Conservation (phyloP, 2,113 vertebrate species). For the Oreochromis aureus region DNA sequence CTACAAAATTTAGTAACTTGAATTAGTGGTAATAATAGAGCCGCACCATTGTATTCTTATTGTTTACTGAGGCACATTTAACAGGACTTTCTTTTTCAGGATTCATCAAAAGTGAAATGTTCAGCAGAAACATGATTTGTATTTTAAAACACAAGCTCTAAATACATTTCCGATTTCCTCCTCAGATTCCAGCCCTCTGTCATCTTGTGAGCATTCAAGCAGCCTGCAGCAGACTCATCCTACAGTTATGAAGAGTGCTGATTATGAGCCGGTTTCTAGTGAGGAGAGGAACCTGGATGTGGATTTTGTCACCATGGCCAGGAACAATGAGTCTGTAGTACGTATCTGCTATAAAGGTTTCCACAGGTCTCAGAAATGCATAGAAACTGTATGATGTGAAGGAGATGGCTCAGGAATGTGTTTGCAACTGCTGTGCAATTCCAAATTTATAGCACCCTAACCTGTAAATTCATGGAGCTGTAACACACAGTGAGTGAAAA, state of each 20-base stretch:
- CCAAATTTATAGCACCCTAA: neutral
- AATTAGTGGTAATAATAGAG: neutral
- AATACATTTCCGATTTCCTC: neutral
- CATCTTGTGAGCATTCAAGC: conserved; percentile 8
- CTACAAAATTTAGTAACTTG: neutral
- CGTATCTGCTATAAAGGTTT: conserved; percentile 22
- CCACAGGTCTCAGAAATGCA: neutral
- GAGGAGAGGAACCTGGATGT: conserved; percentile 72
- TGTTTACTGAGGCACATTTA: neutral
- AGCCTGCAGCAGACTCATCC: conserved; percentile 3
- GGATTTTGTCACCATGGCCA: conserved; percentile 54
- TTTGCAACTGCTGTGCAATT: neutral
- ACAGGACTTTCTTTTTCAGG: neutral
- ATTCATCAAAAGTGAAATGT: neutral
- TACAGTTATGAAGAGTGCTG: conserved; percentile 70
- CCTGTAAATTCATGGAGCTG: neutral
- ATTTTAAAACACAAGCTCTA: neutral
- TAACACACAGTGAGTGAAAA: neutral
- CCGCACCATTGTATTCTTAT: neutral
- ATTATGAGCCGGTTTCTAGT: conserved; percentile 67
- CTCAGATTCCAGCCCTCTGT: conserved; percentile 26
- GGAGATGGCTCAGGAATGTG: neutral
- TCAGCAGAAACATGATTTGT: neutral
- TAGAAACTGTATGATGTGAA: neutral
- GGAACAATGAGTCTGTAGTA: conserved; percentile 75